These are phyloP conservation scores for Acanthopleura granulata DNA, from an alignment of 2,888 invertebrate species.

Conservation along the genomic window DNA sequence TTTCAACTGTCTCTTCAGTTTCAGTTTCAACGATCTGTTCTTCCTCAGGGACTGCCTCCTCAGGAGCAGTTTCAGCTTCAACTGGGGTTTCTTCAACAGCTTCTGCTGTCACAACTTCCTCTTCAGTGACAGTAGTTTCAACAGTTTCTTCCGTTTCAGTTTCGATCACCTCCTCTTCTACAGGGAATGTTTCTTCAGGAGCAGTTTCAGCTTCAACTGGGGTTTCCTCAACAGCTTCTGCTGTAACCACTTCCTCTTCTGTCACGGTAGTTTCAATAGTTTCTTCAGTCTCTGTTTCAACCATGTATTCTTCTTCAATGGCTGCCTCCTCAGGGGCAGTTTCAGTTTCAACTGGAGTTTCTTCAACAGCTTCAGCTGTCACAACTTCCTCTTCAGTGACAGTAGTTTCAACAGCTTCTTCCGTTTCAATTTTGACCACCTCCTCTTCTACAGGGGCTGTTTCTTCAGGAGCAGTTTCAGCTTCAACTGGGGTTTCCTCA, in stretches of 20 bases:
- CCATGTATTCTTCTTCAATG: constrained; percentile 3
- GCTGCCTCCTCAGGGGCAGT: neutral
- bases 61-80: neutral
- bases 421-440: neutral
- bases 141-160: neutral
- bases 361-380: constrained; percentile 16
- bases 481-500: too few species aligned
- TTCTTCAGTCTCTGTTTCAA: neutral
- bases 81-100: neutral
- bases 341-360: constrained; percentile 16
- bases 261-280: neutral
- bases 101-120: constrained; percentile 1
- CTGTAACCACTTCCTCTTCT: neutral
- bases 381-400: neutral
- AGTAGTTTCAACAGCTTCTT: neutral
- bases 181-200: neutral
- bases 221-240: neutral
- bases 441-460: too few species aligned
- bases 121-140: neutral
- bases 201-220: neutral
- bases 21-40: neutral
- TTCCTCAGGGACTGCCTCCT: neutral
- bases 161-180: neutral
- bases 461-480: too few species aligned
- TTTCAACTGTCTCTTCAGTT: neutral